phyloP scores from a whole-genome alignment of 2,888 invertebrate species.

The Tachina lurida region DNA sequence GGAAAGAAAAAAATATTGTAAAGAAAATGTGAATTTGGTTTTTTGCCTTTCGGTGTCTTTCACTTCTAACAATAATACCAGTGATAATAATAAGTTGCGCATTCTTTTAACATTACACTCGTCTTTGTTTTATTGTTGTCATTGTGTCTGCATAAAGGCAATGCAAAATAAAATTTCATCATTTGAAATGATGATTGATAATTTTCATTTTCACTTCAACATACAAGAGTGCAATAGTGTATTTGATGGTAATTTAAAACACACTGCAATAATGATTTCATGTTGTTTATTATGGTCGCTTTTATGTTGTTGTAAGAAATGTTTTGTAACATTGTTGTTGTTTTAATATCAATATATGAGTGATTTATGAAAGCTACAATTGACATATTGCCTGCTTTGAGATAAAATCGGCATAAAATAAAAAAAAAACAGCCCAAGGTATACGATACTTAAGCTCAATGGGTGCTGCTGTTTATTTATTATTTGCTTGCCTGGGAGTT shows the following conservation, averaged over 20 bases:
- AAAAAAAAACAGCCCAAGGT: constrained; percentile 15
- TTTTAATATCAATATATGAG: constrained; percentile 60
- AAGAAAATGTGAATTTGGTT: constrained; percentile 14
- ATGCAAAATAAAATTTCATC: constrained; percentile 44
- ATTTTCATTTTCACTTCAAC: constrained; percentile 9
- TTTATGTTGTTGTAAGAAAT: constrained; percentile 34
- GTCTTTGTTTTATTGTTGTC: constrained; percentile 15
- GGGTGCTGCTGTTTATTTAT: constrained; percentile 24
- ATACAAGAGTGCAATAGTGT: constrained; percentile 33
- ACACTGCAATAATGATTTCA: constrained; percentile 41
- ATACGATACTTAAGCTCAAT: constrained; percentile 14
- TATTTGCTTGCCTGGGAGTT: neutral
- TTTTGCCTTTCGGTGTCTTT: constrained; percentile 41
- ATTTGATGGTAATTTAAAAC: constrained; percentile 57
- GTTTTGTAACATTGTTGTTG: constrained; percentile 32
- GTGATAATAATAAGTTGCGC: constrained; percentile 4
- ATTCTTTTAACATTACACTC: constrained; percentile 14
- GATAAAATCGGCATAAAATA: constrained; percentile 2
- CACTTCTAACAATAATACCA: constrained; percentile 6
- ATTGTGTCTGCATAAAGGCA: constrained; percentile 10
- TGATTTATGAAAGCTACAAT: constrained; percentile 67
- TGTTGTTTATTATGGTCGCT: constrained; percentile 54
- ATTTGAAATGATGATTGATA: constrained; percentile 59
- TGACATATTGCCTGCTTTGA: constrained; percentile 66
- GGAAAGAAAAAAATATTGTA: neutral